A percentile compares a stretch with the other conserved stretches of the same genome.
Evolutionary conservation across 2,797 vertebrate species (phyloP).

Genomic region (Hyperoplus lanceolatus): DNA sequence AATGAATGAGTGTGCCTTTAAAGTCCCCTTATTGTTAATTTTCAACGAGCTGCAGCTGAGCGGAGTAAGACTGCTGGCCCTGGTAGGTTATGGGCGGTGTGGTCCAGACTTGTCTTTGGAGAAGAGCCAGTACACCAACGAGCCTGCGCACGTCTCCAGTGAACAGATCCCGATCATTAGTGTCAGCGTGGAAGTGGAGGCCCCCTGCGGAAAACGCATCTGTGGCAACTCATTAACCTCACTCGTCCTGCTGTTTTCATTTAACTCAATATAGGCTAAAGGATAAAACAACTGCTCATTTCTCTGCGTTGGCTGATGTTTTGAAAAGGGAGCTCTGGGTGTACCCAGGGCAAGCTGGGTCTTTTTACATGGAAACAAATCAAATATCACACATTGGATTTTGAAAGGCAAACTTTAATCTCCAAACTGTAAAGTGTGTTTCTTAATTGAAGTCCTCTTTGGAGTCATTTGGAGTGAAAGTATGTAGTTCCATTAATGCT

Average conservation of each 20-base stretch:
- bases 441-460: background rate
- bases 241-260: constrained; percentile 56
- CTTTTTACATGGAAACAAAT: constrained; percentile 8
- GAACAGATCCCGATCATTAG: constrained; percentile 62
- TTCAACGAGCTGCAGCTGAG: constrained; percentile 48
- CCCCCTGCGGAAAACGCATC: constrained; percentile 65
- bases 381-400: constrained; percentile 7
- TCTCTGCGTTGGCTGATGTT: constrained; percentile 21
- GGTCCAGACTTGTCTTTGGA: constrained; percentile 30
- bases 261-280: constrained; percentile 37
- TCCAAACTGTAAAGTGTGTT: constrained; percentile 12
- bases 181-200: constrained; percentile 43
- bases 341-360: background rate
- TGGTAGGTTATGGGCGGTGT: constrained; percentile 45
- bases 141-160: constrained; percentile 27
- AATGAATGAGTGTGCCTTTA: background rate
- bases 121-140: constrained; percentile 27
- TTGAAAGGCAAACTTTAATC: constrained; percentile 1
- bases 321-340: background rate
- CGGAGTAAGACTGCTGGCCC: constrained; percentile 24
- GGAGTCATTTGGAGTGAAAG: background rate
- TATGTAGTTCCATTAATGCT: constrained; percentile 5
- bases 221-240: constrained; percentile 67
- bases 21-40: constrained; percentile 42
- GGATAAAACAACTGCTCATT: constrained; percentile 5